Base-by-base conservation (phyloP, 2,797 vertebrate genomes). In the Synaphobranchus kaupii region DNA sequence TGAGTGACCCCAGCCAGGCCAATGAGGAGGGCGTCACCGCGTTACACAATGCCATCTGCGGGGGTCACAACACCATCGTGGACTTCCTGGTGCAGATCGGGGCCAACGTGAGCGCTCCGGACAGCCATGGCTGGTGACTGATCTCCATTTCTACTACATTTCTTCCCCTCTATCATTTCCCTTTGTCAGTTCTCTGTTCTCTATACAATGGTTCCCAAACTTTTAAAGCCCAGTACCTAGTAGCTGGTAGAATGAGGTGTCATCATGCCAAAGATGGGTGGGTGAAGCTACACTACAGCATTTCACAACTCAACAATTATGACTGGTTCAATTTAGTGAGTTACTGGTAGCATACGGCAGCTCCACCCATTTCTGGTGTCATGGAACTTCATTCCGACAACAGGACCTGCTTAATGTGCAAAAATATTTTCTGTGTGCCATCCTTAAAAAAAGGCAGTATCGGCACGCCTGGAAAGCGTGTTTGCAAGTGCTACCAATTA, bases 21-120 rank as follows among this genome's bases (percentile, higher is more conserved):
- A 98, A 98, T 0, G 98, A 98, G 12, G 98, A 98, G 91, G 98
- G 98, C 88, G 98, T 99, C 94, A 99, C 98, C 0, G 97, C 97
- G 0, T 96, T 99, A 73, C 98, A 99, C 92, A 99, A 99, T 0
- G 97, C 97, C 82, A 97, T 98, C 93, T 99, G 98, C 0, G 97
- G 97, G 0, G 97, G 97, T 17, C 97, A 98, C 91, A 96, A 96
- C 85, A 86, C 92, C 2, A 95, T 99, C 0, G 97, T 98, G 25
- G 97, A 97, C 87, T 97, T 98, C 89, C 96, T 99, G 63, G 96
- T 99, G 60, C 95, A 94, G 6, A 93, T 94, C 0, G 97, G 98
- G 0, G 97, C 96, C 92, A 97, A 98, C 0, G 96, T 97, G 90
- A 98, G 98, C 22, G 95, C 97, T 0, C 96, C 97, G 0, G 98